A percentile compares a stretch with the other conserved stretches of the same genome.
Conservation (phyloP, 2,113 vertebrate species). For the Anhinga rufa region DNA sequence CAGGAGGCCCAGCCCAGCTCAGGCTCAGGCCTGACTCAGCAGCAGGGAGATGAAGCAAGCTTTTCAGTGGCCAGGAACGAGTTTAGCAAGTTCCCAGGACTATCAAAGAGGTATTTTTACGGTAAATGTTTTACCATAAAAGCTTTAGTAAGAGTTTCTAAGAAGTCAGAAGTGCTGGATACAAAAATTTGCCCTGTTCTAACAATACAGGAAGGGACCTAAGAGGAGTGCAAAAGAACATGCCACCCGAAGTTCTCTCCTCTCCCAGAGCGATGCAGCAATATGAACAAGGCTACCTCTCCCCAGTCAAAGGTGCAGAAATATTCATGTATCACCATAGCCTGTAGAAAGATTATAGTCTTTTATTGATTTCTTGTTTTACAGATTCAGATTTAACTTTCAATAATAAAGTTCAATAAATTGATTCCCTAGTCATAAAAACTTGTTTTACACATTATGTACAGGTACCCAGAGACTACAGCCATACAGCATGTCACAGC, state of each 20-base stretch:
- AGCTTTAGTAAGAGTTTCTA: not conserved
- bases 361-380: conserved; percentile 71
- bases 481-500: conserved; percentile 60
- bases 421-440: conserved; percentile 75
- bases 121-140: not conserved
- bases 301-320: not conserved
- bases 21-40: not conserved
- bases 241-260: not conserved
- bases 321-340: conserved; percentile 57
- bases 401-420: conserved; percentile 77
- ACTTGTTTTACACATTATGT: conserved; percentile 75
- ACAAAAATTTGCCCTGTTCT: not conserved
- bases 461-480: conserved; percentile 69
- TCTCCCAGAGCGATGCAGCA: not conserved
- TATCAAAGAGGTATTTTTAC: not conserved
- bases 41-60: not conserved
- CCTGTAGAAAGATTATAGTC: conserved; percentile 72
- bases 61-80: not conserved
- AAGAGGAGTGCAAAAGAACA: not conserved
- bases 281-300: fast-evolving
- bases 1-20: not conserved
- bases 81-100: not conserved
- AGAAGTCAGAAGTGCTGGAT: not conserved
- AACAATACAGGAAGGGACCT: not conserved
- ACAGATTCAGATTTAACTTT: conserved; percentile 67